Evolutionary conservation across 2,797 vertebrate species (phyloP).

Genomic region (Chloroceryle inda): DNA sequence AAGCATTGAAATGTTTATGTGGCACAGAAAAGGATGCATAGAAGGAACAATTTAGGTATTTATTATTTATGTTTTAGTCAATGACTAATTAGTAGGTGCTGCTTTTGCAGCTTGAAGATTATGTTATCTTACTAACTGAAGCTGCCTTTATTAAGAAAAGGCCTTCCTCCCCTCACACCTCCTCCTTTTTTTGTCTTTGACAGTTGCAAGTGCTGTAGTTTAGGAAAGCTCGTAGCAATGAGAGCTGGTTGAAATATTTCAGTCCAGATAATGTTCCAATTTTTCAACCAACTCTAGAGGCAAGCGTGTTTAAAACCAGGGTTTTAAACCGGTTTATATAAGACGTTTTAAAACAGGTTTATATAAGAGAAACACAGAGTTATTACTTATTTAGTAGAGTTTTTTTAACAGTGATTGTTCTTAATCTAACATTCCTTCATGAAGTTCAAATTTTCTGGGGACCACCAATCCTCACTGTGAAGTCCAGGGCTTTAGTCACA

Average conservation of each 20-base stretch:
- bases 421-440: constrained; percentile 24
- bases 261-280: background rate
- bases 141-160: constrained; percentile 98
- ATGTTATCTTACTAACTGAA: constrained; percentile 91
- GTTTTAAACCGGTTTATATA: constrained; percentile 14
- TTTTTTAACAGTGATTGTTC: constrained; percentile 17
- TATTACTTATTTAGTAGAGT: background rate
- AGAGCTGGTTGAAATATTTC: constrained; percentile 18
- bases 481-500: background rate
- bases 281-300: constrained; percentile 10
- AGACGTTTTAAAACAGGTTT: constrained; percentile 27
- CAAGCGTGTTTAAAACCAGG: background rate
- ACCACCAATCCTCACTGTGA: constrained; percentile 40
- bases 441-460: constrained; percentile 39
- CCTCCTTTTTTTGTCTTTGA: constrained; percentile 50
- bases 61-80: constrained; percentile 99
- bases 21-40: constrained; percentile 73
- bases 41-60: constrained; percentile 89
- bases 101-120: constrained; percentile 95
- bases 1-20: constrained; percentile 75
- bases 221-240: constrained; percentile 9
- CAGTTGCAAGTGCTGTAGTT: background rate
- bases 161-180: constrained; percentile 79
- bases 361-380: background rate
- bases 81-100: constrained; percentile 98